A percentile compares a stretch with the other conserved stretches of the same genome.
Evolutionary conservation across 1,140 invertebrate species (phyloP).

Genomic region (Drosophila kanapiae): DNA sequence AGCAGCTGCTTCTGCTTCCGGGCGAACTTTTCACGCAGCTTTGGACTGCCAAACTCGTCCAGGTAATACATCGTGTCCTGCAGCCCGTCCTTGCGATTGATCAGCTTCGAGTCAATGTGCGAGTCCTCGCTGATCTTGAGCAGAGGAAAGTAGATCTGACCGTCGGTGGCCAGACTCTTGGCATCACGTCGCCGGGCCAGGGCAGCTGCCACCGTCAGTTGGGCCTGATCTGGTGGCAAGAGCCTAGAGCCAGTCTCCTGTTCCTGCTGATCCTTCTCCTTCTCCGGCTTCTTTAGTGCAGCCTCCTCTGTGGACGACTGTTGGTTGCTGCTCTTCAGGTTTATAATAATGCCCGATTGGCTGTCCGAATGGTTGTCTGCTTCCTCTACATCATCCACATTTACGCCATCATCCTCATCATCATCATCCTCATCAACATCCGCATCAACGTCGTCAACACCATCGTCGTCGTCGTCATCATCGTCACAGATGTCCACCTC

Average conservation of each 20-base stretch:
- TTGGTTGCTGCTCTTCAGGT: slow-evolving; percentile 30
- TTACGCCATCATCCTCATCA: slow-evolving; percentile 53
- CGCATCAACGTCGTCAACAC: slow-evolving; percentile 37
- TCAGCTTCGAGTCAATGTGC: slow-evolving; percentile 77
- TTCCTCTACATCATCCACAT: slow-evolving; percentile 65
- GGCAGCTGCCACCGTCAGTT: slow-evolving; percentile 57
- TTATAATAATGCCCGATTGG: slow-evolving; percentile 69
- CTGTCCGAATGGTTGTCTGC: slow-evolving; percentile 62
- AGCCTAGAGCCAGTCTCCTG: slow-evolving; percentile 18
- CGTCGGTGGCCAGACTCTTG: slow-evolving; percentile 72
- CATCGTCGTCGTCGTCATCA: slow-evolving; percentile 40
- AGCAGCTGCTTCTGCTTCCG: slow-evolving; percentile 76
- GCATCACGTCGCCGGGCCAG: slow-evolving; percentile 56
- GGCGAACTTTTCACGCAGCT: slow-evolving; percentile 80
- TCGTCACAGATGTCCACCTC: slow-evolving; percentile 76
- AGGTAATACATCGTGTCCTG: slow-evolving; percentile 84
- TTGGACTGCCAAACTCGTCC: slow-evolving; percentile 84
- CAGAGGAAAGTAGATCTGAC: slow-evolving; percentile 75
- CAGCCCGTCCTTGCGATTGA: slow-evolving; percentile 83
- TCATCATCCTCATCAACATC: slow-evolving; percentile 1
- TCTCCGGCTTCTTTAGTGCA: neutral
- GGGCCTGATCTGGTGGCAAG: slow-evolving; percentile 51
- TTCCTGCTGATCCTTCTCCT: neutral
- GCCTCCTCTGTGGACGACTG: slow-evolving; percentile 6
- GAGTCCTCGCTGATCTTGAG: slow-evolving; percentile 81